Conservation (phyloP, 1,140 invertebrate genomes). For the Laodelphax striatellus region DNA sequence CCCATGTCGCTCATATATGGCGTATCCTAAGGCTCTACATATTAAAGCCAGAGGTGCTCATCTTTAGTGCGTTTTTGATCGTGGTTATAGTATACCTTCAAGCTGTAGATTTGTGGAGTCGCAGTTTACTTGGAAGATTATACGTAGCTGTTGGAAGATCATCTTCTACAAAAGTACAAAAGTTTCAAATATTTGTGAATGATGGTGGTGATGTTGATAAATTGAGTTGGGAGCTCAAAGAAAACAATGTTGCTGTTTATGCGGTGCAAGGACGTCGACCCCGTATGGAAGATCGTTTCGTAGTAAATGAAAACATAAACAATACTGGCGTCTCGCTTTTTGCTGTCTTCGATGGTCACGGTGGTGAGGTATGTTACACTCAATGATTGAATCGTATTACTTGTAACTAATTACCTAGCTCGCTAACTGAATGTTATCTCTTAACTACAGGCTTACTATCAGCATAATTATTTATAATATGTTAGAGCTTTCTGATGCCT, state of each 20-base stretch:
- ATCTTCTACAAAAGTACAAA: constrained; percentile 37
- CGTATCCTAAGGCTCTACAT: constrained; percentile 57
- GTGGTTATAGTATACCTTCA: constrained; percentile 63
- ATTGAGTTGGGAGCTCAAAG: constrained; percentile 62
- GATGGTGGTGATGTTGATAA: constrained; percentile 33
- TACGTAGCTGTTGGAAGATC: constrained; percentile 50
- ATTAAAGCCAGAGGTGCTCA: constrained; percentile 58
- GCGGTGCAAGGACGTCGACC: constrained; percentile 78
- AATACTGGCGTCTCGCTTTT: constrained; percentile 69
- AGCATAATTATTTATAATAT: no score
- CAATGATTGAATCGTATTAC: no score
- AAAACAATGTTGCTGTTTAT: constrained; percentile 65
- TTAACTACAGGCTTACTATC: no score
- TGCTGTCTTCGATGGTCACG: constrained; percentile 91
- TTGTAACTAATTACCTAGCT: no score
- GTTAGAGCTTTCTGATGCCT: no score
- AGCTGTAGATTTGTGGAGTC: constrained; percentile 65
- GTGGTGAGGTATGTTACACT: constrained; percentile 56
- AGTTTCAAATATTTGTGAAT: constrained; percentile 33
- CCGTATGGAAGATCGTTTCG: constrained; percentile 88
- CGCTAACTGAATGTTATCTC: no score
- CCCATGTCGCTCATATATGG: constrained; percentile 50
- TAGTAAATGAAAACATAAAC: constrained; percentile 63
- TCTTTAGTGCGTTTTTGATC: constrained; percentile 51
- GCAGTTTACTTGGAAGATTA: constrained; percentile 55